Base-by-base conservation (phyloP, 2,113 vertebrate genomes). In the Nothoprocta pentlandii region DNA sequence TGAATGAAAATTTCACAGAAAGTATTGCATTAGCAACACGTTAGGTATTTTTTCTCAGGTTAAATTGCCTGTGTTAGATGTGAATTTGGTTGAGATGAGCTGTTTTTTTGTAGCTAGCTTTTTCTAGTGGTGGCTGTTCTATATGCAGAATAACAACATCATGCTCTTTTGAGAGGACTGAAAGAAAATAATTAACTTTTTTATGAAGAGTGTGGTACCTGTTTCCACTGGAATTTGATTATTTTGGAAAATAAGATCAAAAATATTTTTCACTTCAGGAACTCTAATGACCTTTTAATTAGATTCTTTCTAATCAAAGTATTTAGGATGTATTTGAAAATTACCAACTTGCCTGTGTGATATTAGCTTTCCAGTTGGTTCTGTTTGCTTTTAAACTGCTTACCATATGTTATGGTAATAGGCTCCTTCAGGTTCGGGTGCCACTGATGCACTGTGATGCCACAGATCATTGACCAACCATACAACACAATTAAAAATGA, bases 401-500 rank as follows among this genome's bases (percentile, higher is more conserved):
- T 92, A 7, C 94, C 92, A 44, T 95, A 95, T 97, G 93, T 78
- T 87, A 5, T 34, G 76, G 67, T 94, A 94, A 92, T 64, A 81
- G 85, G 82, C 92, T 96, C 67, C 62, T 84, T 97, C 71, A 96
- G 92, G 93, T 94, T 91, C 59, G 91, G 92, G 80, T 93, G 80
- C 73, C 87, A 46, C 58, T 88, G 93, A 78, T 95, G 87, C 64
- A 79, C 89, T 77, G 63, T 76, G 67, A 85, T 95, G 62, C 61
- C 76, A 85, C 49, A 93, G 89, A 87, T 77, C 89, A 92, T 88
- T 79, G 89, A 42, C 56, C 90, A 92, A 77, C 82, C 28, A 7
- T 95, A 91, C 92, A 82, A 19, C 46, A 80, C 84, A 93, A 90
- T 97, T 80, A 96, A 97, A 96, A 92, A 96, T 97, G 91, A 93